A percentile compares a stretch with the other conserved stretches of the same genome.
Conservation (phyloP, 1,140 invertebrate species). For the Ips typographus region DNA sequence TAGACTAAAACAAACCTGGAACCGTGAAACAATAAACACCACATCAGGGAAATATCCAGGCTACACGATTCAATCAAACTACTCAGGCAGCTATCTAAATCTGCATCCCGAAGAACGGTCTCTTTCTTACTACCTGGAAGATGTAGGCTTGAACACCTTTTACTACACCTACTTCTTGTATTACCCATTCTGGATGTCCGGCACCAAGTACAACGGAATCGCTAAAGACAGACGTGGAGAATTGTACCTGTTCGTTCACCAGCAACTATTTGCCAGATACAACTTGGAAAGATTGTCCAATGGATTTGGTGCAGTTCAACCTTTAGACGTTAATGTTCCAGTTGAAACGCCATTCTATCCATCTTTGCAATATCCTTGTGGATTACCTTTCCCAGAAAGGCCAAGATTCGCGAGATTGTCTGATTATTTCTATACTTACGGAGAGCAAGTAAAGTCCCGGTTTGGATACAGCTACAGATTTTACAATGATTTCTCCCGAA, state of each 20-base stretch:
- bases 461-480: slow-evolving; percentile 43
- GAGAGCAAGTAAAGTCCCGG: slow-evolving; percentile 22
- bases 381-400: slow-evolving; percentile 64
- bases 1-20: slow-evolving; percentile 51
- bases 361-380: slow-evolving; percentile 65
- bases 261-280: slow-evolving; percentile 65
- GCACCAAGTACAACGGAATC: slow-evolving; percentile 54
- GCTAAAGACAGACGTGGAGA: slow-evolving; percentile 63
- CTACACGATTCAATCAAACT: slow-evolving; percentile 55
- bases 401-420: slow-evolving; percentile 53
- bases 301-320: slow-evolving; percentile 60
- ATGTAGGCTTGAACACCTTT: slow-evolving; percentile 68
- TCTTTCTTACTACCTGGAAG: slow-evolving; percentile 73
- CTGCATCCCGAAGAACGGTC: slow-evolving; percentile 54
- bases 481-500: slow-evolving; percentile 57
- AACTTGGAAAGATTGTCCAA: slow-evolving; percentile 69
- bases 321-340: slow-evolving; percentile 57
- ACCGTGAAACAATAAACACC: slow-evolving; percentile 33
- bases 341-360: slow-evolving; percentile 66
- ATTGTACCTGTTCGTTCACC: slow-evolving; percentile 61
- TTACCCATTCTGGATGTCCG: slow-evolving; percentile 66
- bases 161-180: slow-evolving; percentile 67
- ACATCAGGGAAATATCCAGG: slow-evolving; percentile 51
- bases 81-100: slow-evolving; percentile 53
- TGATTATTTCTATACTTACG: slow-evolving; percentile 45